Evolutionary conservation across 2,113 vertebrate genomes (phyloP), one percentile per base, ranked within the genome.

Genomic region (Scalopus aquaticus): DNA sequence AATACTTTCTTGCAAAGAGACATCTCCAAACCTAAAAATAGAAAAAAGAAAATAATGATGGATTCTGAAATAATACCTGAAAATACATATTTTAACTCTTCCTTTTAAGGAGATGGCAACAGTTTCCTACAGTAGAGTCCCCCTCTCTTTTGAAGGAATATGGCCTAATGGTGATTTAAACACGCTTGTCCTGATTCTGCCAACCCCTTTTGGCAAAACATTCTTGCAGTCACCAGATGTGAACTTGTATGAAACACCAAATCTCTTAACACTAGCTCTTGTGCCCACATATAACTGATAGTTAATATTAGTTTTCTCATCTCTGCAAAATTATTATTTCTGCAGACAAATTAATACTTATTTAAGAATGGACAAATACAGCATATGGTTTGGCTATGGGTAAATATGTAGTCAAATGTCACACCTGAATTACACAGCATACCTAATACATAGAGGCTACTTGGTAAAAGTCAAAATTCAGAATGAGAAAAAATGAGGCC

Each of bases 1-100:
- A 98, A 99, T 99, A 96, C 98, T 98, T 97, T 99, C 99, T 97
- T 99, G 99, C 96, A 99, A 98, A 85, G 99, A 99, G 73, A 99
- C 99, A 97, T 99, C 99, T 90, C 99, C 99, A 98, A 99, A 99
- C 97, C 99, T 99, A 97, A 19, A 94, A 96, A 88, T 10, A 20
- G 26, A 97, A 96, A 60, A 26, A 97, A 73, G 70, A 44, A 56
- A 37, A 88, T 39, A 11, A 54, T 90, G 13, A 35, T 37, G n/a
- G 72, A 46, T 42, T 56, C 60, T 30, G 54, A 73, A 93, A 44
- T 0, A 51, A 24, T 2, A 73, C 26, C 15, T 19, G 26, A 79
- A 89, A 69, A 20, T 35, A 88, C 9, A 46, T 6, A 13, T 42
- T 70, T 86, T 2, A 46, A 3, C 17, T 24, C 46, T 32, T 5